Evolutionary conservation across 2,888 invertebrate species (phyloP).

Genomic region (Hemaris fuciformis): DNA sequence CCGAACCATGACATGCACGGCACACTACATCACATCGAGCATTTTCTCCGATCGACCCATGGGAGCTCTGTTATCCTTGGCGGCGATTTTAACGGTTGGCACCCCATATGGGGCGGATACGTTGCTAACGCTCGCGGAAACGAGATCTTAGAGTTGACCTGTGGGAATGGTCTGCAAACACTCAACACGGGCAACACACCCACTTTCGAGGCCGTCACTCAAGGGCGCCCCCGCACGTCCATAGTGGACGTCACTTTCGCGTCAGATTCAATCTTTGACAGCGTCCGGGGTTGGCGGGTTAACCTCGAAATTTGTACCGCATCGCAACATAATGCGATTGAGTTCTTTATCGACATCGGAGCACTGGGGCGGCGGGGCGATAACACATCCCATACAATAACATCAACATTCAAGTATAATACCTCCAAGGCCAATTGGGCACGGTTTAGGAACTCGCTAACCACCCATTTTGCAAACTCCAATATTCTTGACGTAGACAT

Average conservation of each 20-base stretch:
- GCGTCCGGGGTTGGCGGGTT: conserved; percentile 16
- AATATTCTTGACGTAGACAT: not conserved
- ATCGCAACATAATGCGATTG: conserved; percentile 21
- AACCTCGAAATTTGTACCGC: conserved; percentile 7
- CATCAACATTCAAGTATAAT: not conserved
- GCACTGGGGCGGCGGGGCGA: no score
- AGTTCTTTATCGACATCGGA: not conserved
- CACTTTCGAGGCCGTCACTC: conserved; percentile 21
- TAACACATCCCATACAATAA: not conserved
- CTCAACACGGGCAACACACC: conserved; percentile 20
- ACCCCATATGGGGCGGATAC: conserved; percentile 24
- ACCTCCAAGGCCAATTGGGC: not conserved
- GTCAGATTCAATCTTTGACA: not conserved
- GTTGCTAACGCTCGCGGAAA: conserved; percentile 15
- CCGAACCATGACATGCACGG: conserved; percentile 12
- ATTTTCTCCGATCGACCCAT: not conserved
- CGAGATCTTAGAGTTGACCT: not conserved
- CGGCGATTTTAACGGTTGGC: conserved; percentile 33
- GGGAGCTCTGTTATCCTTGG: conserved; percentile 17
- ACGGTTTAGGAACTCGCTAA: not conserved
- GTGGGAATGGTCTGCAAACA: not conserved
- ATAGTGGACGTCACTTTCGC: conserved; percentile 15
- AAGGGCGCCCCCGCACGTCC: not conserved
- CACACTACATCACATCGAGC: conserved; percentile 13
- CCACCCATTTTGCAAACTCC: not conserved